Percentiles rank a stretch among this genome's conserved stretches.
phyloP scores from a whole-genome alignment of 2,113 vertebrate species.

The Paracanthobrama guichenoti region DNA sequence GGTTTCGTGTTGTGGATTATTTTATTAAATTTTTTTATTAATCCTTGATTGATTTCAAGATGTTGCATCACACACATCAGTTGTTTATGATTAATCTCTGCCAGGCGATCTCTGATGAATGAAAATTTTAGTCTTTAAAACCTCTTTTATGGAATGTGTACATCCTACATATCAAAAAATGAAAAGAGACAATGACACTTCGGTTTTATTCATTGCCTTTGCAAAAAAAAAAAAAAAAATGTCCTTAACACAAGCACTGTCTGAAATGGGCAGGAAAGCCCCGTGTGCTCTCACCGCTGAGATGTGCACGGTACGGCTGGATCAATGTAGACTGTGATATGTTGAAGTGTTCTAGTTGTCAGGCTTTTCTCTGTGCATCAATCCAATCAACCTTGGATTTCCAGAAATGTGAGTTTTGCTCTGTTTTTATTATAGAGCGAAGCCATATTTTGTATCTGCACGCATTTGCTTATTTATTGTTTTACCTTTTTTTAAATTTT shows the following conservation, averaged over 20 bases:
- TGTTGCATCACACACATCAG: neutral
- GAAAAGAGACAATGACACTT: neutral
- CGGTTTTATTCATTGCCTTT: neutral
- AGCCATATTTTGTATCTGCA: neutral
- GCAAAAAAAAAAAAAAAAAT: neutral
- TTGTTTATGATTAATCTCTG: neutral
- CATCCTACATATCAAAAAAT: neutral
- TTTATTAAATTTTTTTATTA: too few species aligned
- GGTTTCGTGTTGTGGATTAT: too few species aligned
- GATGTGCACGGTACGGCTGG: conserved; percentile 91
- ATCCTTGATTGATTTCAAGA: neutral
- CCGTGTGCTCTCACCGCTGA: conserved; percentile 80
- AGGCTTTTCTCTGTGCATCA: conserved; percentile 86
- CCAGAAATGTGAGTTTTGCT: conserved; percentile 79
- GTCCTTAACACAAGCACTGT: conserved; percentile 83
- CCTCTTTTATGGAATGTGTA: neutral
- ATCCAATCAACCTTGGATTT: conserved; percentile 84
- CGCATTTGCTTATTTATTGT: neutral
- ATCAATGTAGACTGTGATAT: conserved; percentile 85
- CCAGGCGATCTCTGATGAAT: neutral
- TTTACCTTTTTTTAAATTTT: conserved; percentile 46
- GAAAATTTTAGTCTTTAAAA: neutral
- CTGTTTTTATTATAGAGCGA: neutral
- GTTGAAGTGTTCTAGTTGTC: conserved; percentile 91
- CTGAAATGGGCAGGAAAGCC: conserved; percentile 92